Percentiles rank a stretch among this genome's conserved stretches.
Evolutionary conservation across 2,888 invertebrate genomes (phyloP).

Genomic region (Amblyteles armatorius): DNA sequence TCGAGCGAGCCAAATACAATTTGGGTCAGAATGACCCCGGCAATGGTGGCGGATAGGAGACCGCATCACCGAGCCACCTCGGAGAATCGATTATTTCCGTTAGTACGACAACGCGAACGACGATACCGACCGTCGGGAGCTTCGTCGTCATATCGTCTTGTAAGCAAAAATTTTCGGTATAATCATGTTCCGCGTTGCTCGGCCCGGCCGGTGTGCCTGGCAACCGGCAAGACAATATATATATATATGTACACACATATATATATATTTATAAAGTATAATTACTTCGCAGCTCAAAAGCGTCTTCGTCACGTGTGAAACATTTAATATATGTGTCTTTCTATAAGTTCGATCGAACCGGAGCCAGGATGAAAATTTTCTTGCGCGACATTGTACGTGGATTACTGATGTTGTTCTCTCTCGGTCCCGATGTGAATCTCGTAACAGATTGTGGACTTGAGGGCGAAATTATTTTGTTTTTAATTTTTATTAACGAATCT

Average conservation of each 20-base stretch:
- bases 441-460: background rate
- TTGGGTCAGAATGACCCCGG: constrained; percentile 69
- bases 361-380: background rate
- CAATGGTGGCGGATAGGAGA: constrained; percentile 38
- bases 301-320: background rate
- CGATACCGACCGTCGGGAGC: constrained; percentile 17
- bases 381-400: background rate
- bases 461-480: background rate
- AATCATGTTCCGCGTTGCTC: constrained; percentile 2
- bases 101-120: constrained; percentile 60
- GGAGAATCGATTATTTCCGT: constrained; percentile 63
- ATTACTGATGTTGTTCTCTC: background rate
- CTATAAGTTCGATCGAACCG: constrained; percentile 10
- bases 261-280: background rate
- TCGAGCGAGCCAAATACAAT: constrained; percentile 66
- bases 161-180: background rate
- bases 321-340: constrained; percentile 32
- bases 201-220: constrained; percentile 30
- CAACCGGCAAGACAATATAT: constrained; percentile 31
- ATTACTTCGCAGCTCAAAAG: constrained; percentile 17
- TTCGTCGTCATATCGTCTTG: background rate
- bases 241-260: too few species aligned
- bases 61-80: constrained; percentile 39
- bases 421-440: background rate
- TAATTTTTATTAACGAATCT: background rate